phyloP scores from a whole-genome alignment of 2,888 invertebrate genomes.

The Alentia gelatinosa region DNA sequence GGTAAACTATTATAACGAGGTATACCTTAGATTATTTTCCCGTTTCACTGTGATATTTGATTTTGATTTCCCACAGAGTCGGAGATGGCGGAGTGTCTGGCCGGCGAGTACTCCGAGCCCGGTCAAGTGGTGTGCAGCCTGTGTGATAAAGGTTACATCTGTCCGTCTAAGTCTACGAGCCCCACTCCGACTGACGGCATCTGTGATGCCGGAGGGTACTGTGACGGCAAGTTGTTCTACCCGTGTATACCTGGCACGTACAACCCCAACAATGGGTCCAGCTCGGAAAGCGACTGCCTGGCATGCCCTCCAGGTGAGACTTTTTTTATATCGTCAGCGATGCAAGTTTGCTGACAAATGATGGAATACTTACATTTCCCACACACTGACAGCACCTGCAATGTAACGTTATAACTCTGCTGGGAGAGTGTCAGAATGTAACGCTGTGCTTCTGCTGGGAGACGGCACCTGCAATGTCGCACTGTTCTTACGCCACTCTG shows the following conservation, averaged over 20 bases:
- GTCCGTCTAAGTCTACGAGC: constrained; percentile 72
- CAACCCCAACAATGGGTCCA: constrained; percentile 73
- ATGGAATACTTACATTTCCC: too few species aligned
- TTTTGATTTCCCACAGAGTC: constrained; percentile 66
- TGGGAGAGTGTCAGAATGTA: too few species aligned
- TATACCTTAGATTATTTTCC: too few species aligned
- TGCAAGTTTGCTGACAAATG: neutral
- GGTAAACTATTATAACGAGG: too few species aligned
- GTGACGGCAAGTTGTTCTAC: constrained; percentile 73
- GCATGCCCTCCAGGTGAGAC: constrained; percentile 74
- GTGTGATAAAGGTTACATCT: constrained; percentile 75
- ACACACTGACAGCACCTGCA: too few species aligned
- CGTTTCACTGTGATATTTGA: too few species aligned
- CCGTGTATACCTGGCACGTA: constrained; percentile 76
- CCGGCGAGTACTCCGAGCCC: constrained; percentile 75
- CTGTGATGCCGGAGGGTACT: constrained; percentile 75
- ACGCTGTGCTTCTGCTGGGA: too few species aligned
- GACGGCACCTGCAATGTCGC: too few species aligned
- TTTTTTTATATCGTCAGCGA: neutral
- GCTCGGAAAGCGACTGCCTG: constrained; percentile 67
- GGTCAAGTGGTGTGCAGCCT: constrained; percentile 68
- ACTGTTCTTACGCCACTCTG: too few species aligned
- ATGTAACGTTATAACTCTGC: too few species aligned
- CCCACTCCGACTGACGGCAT: constrained; percentile 69
- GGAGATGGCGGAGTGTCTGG: constrained; percentile 72